Percentiles rank a stretch among this genome's conserved stretches.
Evolutionary conservation across 2,888 invertebrate genomes (phyloP).

Genomic region (Iselma pallidipennis): DNA sequence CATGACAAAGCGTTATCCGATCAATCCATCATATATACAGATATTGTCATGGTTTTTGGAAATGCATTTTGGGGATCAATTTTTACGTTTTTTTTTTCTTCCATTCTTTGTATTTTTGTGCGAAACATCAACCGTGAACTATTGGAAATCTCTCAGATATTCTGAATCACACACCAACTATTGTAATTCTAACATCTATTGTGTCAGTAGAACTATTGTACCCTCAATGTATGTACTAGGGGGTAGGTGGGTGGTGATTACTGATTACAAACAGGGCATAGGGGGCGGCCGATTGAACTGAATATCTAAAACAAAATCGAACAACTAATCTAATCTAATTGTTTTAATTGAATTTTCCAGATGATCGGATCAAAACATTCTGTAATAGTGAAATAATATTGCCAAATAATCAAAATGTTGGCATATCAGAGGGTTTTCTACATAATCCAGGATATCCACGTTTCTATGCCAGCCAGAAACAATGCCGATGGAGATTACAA

Average conservation of each 20-base stretch:
- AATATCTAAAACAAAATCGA: neutral
- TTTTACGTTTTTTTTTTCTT: too few relatives aligned
- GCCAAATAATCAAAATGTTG: slow-evolving; percentile 47
- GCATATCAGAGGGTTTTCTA: slow-evolving; percentile 64
- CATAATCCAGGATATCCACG: slow-evolving; percentile 76
- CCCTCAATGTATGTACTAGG: neutral
- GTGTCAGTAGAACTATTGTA: slow-evolving; percentile 13
- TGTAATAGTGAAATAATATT: slow-evolving; percentile 58
- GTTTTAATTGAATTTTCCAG: slow-evolving; percentile 42
- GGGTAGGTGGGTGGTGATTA: neutral
- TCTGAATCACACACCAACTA: slow-evolving; percentile 26
- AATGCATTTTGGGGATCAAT: neutral
- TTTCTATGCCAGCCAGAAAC: slow-evolving; percentile 68
- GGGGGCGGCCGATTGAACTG: too few relatives aligned
- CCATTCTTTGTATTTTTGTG: too few relatives aligned
- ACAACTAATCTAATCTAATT: neutral
- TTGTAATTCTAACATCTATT: slow-evolving; percentile 20
- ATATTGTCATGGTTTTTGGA: neutral
- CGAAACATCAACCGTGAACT: slow-evolving; percentile 27
- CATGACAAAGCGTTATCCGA: slow-evolving; percentile 3
- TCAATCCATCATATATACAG: slow-evolving; percentile 16
- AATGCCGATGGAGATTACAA: slow-evolving; percentile 70
- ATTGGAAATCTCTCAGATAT: slow-evolving; percentile 36
- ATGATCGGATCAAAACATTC: slow-evolving; percentile 55
- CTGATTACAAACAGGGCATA: neutral